Conservation (phyloP, 2,797 vertebrate species). For the Myiotriccus ornatus region DNA sequence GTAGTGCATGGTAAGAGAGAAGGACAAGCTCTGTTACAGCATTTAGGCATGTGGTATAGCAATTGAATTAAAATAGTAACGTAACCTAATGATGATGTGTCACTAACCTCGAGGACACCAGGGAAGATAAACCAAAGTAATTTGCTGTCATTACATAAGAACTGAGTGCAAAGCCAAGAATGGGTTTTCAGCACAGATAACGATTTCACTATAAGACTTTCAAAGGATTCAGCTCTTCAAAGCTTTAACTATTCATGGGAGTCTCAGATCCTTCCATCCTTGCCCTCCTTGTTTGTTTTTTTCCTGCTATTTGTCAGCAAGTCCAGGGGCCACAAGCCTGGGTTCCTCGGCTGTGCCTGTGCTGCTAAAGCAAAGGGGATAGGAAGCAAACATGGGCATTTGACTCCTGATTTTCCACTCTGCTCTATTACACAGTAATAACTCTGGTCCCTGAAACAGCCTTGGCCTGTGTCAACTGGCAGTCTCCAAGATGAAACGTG, state of each 20-base stretch:
- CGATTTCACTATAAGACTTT: not conserved
- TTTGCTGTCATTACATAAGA: constrained; percentile 26
- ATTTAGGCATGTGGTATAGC: not conserved
- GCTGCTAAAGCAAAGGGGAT: not conserved
- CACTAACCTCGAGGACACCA: constrained; percentile 35
- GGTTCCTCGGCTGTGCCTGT: not conserved
- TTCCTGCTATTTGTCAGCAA: not conserved
- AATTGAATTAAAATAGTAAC: constrained; percentile 10
- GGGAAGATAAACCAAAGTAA: not conserved
- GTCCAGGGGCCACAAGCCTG: not conserved
- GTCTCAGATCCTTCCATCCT: not conserved
- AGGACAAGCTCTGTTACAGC: not conserved
- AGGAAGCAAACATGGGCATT: no score
- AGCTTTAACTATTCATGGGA: not conserved
- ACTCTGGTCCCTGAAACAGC: not conserved
- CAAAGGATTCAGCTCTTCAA: constrained; percentile 6
- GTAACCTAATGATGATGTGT: constrained; percentile 35
- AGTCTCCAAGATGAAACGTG: not conserved
- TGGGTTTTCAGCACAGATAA: not conserved
- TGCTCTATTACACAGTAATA: not conserved
- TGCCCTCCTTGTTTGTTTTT: not conserved
- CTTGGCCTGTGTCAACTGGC: not conserved
- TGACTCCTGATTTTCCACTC: not conserved
- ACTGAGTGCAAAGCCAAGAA: not conserved
- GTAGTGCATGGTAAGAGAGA: not conserved